Base-by-base conservation (phyloP, 2,797 vertebrate species). In the Hemibagrus guttatus region DNA sequence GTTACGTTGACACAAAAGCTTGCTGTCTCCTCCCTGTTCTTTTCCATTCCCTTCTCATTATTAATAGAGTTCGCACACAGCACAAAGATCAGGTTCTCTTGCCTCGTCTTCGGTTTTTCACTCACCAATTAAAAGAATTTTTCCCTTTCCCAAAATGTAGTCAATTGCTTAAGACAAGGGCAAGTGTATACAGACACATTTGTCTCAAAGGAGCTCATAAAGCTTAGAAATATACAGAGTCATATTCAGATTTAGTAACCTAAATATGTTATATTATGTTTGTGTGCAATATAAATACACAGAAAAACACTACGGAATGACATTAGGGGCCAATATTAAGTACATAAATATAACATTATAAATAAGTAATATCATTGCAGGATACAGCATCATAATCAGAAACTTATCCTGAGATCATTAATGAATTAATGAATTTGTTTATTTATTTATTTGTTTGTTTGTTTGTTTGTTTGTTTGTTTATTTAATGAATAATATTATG, bases 1-100 rank as follows among this genome's bases (percentile, higher is more conserved):
- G 54, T 80, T 80, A 19, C 59, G 64, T 28, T 81, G 26, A 81
- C 59, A 81, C 59, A 81, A 49, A 81, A 64, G 31, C 59, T 64
- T 81, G 28, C 59, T 64, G 59, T 64, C 26, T 63, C 42, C 59
- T 63, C 39, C 7, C 42, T 64, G 61, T 52, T 66, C 16, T 28
- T 64, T 81, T 81, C 61, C 42, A 81, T 64, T 64, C 61, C 59
- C 11, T n/a, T 64, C 56, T 49, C 14, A 66, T 52, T 64, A 64
- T 81, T 66, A 82, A 66, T 31, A 82, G 61, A 52, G 42, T n/a
- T 66, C 66, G 46, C 4, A 82, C 35, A 81, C 78, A 61, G 26
- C 35, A 63, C 39, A n/a, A 59, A 58, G 56, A 35, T 61, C 23
- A 80, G 19, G 21, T 61, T 61, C 21, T 42, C 58, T 81, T 66